Evolutionary conservation across 2,113 vertebrate genomes (phyloP).

Genomic region (Rhodinocichla rosea): DNA sequence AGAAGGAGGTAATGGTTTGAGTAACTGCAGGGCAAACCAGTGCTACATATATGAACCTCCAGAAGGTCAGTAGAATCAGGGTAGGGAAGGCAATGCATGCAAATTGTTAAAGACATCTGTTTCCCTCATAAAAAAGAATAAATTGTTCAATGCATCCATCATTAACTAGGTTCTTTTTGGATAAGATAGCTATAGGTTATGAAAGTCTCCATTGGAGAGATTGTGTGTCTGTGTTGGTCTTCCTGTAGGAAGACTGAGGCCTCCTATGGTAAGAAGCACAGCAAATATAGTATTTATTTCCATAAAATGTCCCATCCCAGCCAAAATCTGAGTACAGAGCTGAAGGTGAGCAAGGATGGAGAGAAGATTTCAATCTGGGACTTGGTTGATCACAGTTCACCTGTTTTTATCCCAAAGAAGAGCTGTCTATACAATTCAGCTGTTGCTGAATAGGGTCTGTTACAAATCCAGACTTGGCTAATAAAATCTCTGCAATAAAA

Average conservation of each 20-base stretch:
- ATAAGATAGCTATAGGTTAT: background rate
- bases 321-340: background rate
- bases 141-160: background rate
- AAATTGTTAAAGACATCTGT: background rate
- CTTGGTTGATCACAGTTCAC: background rate
- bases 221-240: background rate
- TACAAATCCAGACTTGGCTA: conserved; percentile 50
- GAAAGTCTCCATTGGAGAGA: background rate
- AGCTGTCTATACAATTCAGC: background rate
- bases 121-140: background rate
- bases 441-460: background rate
- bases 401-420: conserved; percentile 16
- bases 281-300: background rate
- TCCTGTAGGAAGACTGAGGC: background rate
- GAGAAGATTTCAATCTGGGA: background rate
- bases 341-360: background rate
- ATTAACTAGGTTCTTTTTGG: background rate
- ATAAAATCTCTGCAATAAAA: conserved; percentile 57
- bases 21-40: background rate
- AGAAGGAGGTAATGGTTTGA: background rate
- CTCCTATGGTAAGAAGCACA: background rate
- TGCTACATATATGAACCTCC: background rate
- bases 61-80: background rate
- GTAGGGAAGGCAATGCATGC: background rate
- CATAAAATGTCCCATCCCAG: background rate